These are phyloP conservation scores for Periphyllus acericola DNA, from an alignment of 2,888 invertebrate species.

Conservation along the genomic window DNA sequence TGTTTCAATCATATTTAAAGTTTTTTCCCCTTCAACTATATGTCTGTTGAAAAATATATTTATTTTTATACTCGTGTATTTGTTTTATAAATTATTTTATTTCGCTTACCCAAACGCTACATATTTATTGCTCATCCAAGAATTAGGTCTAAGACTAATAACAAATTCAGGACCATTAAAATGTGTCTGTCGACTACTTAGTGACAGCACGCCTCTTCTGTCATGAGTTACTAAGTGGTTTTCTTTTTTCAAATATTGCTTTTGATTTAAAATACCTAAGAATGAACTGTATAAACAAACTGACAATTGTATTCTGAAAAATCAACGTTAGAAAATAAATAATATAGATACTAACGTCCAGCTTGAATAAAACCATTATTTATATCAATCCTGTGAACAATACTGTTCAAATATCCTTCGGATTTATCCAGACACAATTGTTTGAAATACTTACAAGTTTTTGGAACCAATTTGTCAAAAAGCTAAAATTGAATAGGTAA, in stretches of 20 bases:
- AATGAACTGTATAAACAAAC: not conserved
- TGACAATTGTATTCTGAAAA: not conserved
- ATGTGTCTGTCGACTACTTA: conserved; percentile 29
- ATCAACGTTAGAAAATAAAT: not conserved
- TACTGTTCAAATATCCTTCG: conserved; percentile 44
- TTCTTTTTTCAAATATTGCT: conserved; percentile 43
- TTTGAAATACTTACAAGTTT: conserved; percentile 56
- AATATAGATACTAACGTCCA: conserved; percentile 13
- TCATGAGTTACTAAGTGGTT: conserved; percentile 44
- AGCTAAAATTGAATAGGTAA: conserved; percentile 29
- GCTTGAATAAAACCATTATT: conserved; percentile 50
- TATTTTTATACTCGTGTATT: not conserved
- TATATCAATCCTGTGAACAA: conserved; percentile 17
- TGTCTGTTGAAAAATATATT: not conserved
- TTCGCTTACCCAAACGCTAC: conserved; percentile 59
- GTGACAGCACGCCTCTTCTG: conserved; percentile 57
- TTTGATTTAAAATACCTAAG: not conserved
- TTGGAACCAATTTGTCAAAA: conserved; percentile 25
- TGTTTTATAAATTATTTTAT: not conserved
- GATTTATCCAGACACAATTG: conserved; percentile 23
- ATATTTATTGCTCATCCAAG: conserved; percentile 61
- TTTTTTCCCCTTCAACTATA: conserved; percentile 29
- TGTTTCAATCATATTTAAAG: conserved; percentile 12
- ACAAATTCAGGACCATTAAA: conserved; percentile 60
- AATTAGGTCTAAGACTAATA: conserved; percentile 49